Evolutionary conservation across 2,888 invertebrate species (phyloP), one percentile per base, ranked within the genome.

Genomic region (Mimachlamys varia): DNA sequence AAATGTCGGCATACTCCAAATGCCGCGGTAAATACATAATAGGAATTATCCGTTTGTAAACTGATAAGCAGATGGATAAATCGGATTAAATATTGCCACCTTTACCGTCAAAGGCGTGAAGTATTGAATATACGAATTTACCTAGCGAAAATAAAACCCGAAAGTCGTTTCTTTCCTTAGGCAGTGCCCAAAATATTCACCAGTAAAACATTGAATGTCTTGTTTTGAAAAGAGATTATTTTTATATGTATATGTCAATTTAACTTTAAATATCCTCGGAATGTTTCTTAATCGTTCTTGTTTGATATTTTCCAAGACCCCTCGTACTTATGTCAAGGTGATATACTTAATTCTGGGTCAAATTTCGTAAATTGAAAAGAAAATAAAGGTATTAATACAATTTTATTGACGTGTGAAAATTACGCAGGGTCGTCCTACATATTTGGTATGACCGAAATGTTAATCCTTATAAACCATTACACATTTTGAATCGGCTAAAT

Each of bases 341-440:
- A 10, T 76, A 33, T 76, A 76, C 27, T 58, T 27, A 76, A 76
- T 76, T 10, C 76, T 33, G 4, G 76, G 76, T 76, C 76, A 7
- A 76, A 76, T 76, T 76, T 76, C 76, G 33, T 62, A 76, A 76
- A 33, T 76, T 76, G 22, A 76, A 76, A 76, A 76, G 76, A 76
- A 76, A 76, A 76, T 76, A 76, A 76, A 76, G 76, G 12, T 76
- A 12, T 76, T 7, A 13, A 33, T 76, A 76, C 76, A 76, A 76
- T 27, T 76, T 76, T 33, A 33, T 13, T 10, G 76, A 27, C 76
- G 76, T 76, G 76, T 76, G 76, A 76, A 33, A 76, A 33, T 7
- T 76, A 27, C 13, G 12, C 33, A 76, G 27, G 76, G 76, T 76
- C 33, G 76, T 76, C 76, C 33, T 13, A 33, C 76, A 76, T 76